phyloP scores from a whole-genome alignment of 2,797 vertebrate genomes.

The Phataginus tetradactyla region DNA sequence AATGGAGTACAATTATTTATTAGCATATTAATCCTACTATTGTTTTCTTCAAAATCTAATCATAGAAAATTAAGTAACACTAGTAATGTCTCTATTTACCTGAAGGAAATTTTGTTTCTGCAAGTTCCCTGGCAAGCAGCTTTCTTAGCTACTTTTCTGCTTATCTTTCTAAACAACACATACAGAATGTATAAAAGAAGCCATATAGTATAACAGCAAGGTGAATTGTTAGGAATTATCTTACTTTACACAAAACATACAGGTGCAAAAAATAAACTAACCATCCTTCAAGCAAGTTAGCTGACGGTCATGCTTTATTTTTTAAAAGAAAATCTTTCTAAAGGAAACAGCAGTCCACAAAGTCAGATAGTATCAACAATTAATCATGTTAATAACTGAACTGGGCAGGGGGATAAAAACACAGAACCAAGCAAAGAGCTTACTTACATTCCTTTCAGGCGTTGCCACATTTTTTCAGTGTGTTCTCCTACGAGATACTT shows the following conservation, averaged over 20 bases:
- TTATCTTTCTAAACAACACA: slow-evolving; percentile 14
- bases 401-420: slow-evolving; percentile 32
- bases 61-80: slow-evolving; percentile 27
- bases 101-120: slow-evolving; percentile 43
- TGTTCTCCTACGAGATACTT: slow-evolving; percentile 91
- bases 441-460: slow-evolving; percentile 94
- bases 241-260: slow-evolving; percentile 45
- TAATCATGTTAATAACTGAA: slow-evolving; percentile 69
- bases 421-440: slow-evolving; percentile 75
- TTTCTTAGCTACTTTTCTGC: not conserved
- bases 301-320: not conserved
- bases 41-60: slow-evolving; percentile 40
- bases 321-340: slow-evolving; percentile 42
- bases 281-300: slow-evolving; percentile 60
- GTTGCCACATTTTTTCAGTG: slow-evolving; percentile 93
- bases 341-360: not conserved
- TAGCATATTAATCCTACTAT: slow-evolving; percentile 8
- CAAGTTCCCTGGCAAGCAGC: not conserved
- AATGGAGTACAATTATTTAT: not conserved
- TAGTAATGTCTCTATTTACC: slow-evolving; percentile 19
- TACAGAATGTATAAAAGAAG: not conserved
- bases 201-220: not conserved
- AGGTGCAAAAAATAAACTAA: not conserved
- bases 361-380: slow-evolving; percentile 63
- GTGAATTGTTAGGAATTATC: slow-evolving; percentile 10